phyloP scores from a whole-genome alignment of 2,113 vertebrate species.

The Aix galericulata region DNA sequence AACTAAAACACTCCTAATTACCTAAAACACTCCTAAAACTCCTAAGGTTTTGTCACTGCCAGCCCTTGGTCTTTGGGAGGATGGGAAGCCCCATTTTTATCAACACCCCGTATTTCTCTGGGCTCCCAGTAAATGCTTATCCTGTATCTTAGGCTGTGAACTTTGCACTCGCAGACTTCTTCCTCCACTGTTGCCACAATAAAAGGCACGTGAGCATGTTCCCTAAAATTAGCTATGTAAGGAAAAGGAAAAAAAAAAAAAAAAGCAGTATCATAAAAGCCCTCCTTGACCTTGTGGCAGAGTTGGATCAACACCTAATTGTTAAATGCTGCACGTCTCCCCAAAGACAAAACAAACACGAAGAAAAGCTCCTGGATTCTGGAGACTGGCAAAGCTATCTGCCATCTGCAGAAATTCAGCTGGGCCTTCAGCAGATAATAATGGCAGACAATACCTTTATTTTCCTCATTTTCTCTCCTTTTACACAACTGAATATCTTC shows the following conservation, averaged over 20 bases:
- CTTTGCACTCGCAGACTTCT: background rate
- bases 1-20: background rate
- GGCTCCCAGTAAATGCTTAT: background rate
- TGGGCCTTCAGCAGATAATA: slow-evolving; percentile 47
- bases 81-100: background rate
- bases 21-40: background rate
- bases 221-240: background rate
- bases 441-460: slow-evolving; percentile 30
- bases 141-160: slow-evolving; percentile 6
- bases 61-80: background rate
- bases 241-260: background rate
- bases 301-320: slow-evolving; percentile 40
- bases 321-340: slow-evolving; percentile 19
- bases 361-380: slow-evolving; percentile 30
- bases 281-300: slow-evolving; percentile 51
- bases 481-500: background rate
- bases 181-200: background rate
- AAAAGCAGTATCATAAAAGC: background rate
- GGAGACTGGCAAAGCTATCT: slow-evolving; percentile 60
- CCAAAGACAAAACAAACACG: slow-evolving; percentile 32
- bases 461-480: background rate
- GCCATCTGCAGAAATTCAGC: slow-evolving; percentile 61
- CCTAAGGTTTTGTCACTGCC: background rate
- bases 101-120: background rate
- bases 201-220: background rate